Base-by-base conservation (phyloP, 2,113 vertebrate genomes). In the Gila orcuttii region DNA sequence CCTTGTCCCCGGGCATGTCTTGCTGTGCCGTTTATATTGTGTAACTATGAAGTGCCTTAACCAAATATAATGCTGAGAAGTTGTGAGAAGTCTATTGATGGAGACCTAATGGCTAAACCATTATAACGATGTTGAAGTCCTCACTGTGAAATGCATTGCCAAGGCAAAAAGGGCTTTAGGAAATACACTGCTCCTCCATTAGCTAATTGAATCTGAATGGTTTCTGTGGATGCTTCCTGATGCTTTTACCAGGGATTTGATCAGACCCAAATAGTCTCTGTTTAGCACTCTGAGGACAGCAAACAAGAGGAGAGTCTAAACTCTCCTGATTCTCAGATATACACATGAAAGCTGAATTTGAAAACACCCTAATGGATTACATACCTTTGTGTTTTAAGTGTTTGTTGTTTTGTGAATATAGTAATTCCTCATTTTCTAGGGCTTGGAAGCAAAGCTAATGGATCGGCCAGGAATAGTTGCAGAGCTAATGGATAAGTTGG, bases 151-250 rank as follows among this genome's bases (percentile, higher is more conserved):
- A 93, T 92, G 90, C 89, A 89, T 89, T 88, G 89, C 90, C 92
- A 89, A 89, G 87, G 89, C 88, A 91, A 89, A 91, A 89, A 23
- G 11, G 33, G 50, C 74, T 86, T 69, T 81, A 88, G 81, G 89
- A 90, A 87, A 88, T 45, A 74, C 21, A 79, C 87, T 89, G 55
- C 4, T 87, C 85, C 71, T 94, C 94, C 92, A 94, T 95, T 95
- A 95, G 93, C 92, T 91, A 92, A 93, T 94, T 94, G 93, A 94
- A 90, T 92, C 91, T 85, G 87, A 93, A 91, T 60, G 79, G 79
- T 83, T 91, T 87, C 73, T 85, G 89, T 85, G 87, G 88, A 90
- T 50, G 89, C 92, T 89, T 87, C 78, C 79, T 86, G 68, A 89
- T 47, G 81, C 85, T 85, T 88, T 88, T 45, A 86, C 66, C 78